Base-by-base conservation (phyloP, 2,797 vertebrate species). In the Discoglossus pictus region DNA sequence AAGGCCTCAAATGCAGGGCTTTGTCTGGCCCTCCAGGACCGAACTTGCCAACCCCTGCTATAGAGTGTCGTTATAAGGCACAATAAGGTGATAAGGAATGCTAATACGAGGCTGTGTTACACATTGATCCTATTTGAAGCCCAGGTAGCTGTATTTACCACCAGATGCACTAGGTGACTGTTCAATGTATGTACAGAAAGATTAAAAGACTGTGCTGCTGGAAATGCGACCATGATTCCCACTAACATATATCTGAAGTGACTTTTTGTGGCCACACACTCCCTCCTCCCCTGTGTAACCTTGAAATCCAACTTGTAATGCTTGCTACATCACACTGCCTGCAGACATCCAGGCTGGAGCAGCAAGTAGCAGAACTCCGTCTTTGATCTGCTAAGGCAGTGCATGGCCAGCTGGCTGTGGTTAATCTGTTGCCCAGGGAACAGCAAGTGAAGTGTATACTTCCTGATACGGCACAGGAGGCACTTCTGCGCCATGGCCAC, bases 391-490 rank as follows among this genome's bases (percentile, higher is more conserved):
- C 76, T 73, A 66, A 73, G 69, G 78, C 83, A 80, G 80, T 81
- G 74, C 74, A 73, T 74, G 82, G 82, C 83, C 86, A 86, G 85
- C 80, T 84, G 83, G 78, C 82, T 77, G 78, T 61, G 65, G 68
- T 60, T 70, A 78, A 52, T 60, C 78, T 75, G 80, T 84, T 87
- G 81, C 84, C 82, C 78, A 56, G 84, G 83, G 81, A 86, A 85
- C 76, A 76, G 79, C 78, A 81, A 80, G 71, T 82, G 79, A 84
- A 86, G 86, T 78, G 76, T 77, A 72, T 61, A 70, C 76, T 81
- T 79, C 73, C 79, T 48, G 75, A 75, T 79, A 78, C 83, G 58
- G 73, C 77, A 72, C 80, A 74, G 81, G 83, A 83, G 81, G 83
- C 73, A 74, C 73, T 83, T 80, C 66, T 68, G 77, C 81, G 74